Conservation (phyloP, 2,888 invertebrate genomes). For the Melipona beecheii region DNA sequence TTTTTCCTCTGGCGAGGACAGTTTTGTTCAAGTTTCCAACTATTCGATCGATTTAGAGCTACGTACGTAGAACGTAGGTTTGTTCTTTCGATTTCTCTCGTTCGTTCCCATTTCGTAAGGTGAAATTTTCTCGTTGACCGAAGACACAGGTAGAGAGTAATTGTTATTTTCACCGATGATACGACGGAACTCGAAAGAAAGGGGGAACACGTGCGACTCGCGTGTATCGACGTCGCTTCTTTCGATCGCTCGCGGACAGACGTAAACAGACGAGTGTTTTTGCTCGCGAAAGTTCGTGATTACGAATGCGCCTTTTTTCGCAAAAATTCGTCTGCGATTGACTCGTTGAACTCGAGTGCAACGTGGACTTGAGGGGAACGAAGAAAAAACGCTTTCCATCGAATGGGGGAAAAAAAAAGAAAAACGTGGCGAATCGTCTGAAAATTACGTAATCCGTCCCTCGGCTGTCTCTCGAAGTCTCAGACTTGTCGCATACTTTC, state of each 20-base stretch:
- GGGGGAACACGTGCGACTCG: slow-evolving; percentile 50
- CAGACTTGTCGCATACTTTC: neutral
- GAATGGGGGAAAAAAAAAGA: too few relatives aligned
- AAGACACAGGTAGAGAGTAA: neutral
- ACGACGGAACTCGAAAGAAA: neutral
- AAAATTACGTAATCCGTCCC: slow-evolving; percentile 48
- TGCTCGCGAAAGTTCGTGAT: slow-evolving; percentile 6
- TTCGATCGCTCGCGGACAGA: slow-evolving; percentile 12
- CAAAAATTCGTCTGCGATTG: slow-evolving; percentile 26
- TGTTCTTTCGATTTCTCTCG: too few relatives aligned
- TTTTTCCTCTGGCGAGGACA: neutral
- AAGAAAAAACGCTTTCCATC: neutral
- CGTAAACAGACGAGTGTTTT: slow-evolving; percentile 44
- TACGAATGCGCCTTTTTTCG: neutral
- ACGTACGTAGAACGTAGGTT: too few relatives aligned
- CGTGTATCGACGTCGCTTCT: slow-evolving; percentile 29
- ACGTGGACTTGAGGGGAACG: neutral
- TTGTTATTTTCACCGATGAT: neutral
- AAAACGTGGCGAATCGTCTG: neutral
- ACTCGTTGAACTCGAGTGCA: neutral
- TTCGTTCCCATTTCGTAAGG: too few relatives aligned
- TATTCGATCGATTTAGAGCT: too few relatives aligned
- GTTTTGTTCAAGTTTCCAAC: neutral
- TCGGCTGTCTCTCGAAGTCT: neutral
- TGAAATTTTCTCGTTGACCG: too few relatives aligned